Evolutionary conservation across 2,797 vertebrate genomes (phyloP), one percentile per base, ranked within the genome.

Genomic region (Hephaestus fuliginosus): DNA sequence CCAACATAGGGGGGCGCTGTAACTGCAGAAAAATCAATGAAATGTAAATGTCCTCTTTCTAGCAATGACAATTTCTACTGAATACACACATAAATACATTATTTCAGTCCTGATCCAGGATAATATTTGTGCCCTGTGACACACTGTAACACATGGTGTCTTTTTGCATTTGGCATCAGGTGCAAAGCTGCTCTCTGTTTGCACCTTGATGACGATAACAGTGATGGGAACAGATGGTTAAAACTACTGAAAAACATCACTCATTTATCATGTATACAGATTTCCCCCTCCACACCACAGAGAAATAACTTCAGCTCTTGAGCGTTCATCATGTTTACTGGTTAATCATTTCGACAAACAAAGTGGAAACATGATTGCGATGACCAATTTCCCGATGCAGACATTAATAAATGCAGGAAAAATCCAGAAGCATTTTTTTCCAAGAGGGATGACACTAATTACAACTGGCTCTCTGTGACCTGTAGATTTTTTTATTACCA

Each of bases 151-250:
- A 70, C 62, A 41, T 57, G 67, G 55, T 58, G 28, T 48, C 5
- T 4, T 33, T 61, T 33, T 62, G 46, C 44, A 6, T 70, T 68
- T 46, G 63, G 74, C 51, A 74, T 83, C 77, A 83, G 74, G 72
- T 86, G 80, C 43, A 49, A 39, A 11, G 70, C 22, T 60, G 43
- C n/a, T 5, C 39, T 68, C 2, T 57, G 25, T 77, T 3, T 41
- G 18, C 4, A n/a, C 43, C 74, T 44, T 56, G 63, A 74, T 13
- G 15, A 49, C n/a, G 39, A 61, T 33, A 39, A 33, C 64, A 43
- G 48, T 3, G 14, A 44, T 18, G 13, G 7, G 43, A 81, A 52
- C 74, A 85, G 72, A 91, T 83, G 82, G 82, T 58, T 41, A 39
- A 65, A 82, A 76, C 13, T 9, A 51, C 10, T 44, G 52, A 52